Evolutionary conservation across 2,888 invertebrate genomes (phyloP).

Genomic region (Cryptocephalus moraei): DNA sequence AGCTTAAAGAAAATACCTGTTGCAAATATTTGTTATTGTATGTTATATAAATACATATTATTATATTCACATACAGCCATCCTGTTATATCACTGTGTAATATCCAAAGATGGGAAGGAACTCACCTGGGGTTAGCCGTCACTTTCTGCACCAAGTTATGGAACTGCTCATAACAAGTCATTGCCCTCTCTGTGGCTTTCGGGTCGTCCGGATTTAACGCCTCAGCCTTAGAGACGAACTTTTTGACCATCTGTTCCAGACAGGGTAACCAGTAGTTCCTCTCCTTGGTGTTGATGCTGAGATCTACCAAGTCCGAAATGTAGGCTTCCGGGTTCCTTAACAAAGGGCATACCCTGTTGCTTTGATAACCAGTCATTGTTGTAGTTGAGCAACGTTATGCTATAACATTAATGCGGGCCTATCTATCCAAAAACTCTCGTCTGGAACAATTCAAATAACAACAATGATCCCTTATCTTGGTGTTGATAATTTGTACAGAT

Average conservation of each 20-base stretch:
- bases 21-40: not conserved
- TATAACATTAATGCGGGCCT: no score
- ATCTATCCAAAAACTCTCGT: no score
- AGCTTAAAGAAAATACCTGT: not conserved
- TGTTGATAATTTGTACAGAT: no score
- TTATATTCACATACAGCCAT: no score
- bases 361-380: slow-evolving; percentile 13
- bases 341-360: slow-evolving; percentile 54
- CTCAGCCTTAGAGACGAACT: slow-evolving; percentile 75
- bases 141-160: slow-evolving; percentile 67
- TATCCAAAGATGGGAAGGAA: slow-evolving; percentile 10
- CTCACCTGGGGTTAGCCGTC: slow-evolving; percentile 71
- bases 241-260: slow-evolving; percentile 76
- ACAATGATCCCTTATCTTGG: no score
- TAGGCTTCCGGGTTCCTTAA: slow-evolving; percentile 70
- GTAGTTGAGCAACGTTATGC: not conserved
- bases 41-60: no score
- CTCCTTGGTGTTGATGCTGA: slow-evolving; percentile 75
- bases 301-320: slow-evolving; percentile 85
- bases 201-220: slow-evolving; percentile 65
- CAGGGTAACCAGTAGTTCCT: slow-evolving; percentile 87
- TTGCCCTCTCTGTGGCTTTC: slow-evolving; percentile 68
- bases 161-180: slow-evolving; percentile 75
- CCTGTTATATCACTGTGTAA: not conserved
- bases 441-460: no score